These are phyloP conservation scores for Pangasius larnaudii DNA, from an alignment of 2,797 vertebrate genomes.

Conservation along the genomic window DNA sequence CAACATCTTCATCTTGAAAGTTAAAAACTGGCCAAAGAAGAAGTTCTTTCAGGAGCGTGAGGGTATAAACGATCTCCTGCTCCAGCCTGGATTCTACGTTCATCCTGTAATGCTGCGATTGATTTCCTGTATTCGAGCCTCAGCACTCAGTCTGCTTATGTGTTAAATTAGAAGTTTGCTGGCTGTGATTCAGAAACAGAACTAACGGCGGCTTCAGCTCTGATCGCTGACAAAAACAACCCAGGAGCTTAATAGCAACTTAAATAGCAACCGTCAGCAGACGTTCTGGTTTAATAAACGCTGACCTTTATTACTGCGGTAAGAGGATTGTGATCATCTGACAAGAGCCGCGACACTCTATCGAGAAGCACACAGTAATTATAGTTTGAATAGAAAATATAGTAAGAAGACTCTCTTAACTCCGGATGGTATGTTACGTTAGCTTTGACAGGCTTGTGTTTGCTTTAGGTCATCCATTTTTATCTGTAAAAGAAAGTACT, in stretches of 20 bases:
- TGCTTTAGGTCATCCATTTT: background rate
- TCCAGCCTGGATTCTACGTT: background rate
- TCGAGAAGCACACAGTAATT: background rate
- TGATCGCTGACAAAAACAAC: background rate
- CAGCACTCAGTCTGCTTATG: background rate
- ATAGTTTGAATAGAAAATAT: background rate
- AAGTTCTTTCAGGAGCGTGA: background rate
- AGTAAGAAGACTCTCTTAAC: background rate
- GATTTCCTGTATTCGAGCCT: background rate
- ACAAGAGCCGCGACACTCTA: background rate
- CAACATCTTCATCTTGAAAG: background rate
- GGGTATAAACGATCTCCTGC: background rate
- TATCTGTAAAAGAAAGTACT: background rate
- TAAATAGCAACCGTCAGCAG: background rate
- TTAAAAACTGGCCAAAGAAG: background rate
- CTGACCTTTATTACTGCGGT: conserved; percentile 8
- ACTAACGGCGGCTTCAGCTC: background rate
- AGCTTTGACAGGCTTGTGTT: background rate
- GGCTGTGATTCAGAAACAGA: background rate
- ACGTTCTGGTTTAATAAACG: background rate
- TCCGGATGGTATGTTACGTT: background rate
- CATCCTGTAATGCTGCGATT: background rate
- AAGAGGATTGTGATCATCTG: conserved; percentile 14
- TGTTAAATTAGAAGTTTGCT: background rate
- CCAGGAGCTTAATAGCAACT: background rate